These are phyloP conservation scores for Eilema sororculum DNA, from an alignment of 2,888 invertebrate genomes.

Conservation along the genomic window DNA sequence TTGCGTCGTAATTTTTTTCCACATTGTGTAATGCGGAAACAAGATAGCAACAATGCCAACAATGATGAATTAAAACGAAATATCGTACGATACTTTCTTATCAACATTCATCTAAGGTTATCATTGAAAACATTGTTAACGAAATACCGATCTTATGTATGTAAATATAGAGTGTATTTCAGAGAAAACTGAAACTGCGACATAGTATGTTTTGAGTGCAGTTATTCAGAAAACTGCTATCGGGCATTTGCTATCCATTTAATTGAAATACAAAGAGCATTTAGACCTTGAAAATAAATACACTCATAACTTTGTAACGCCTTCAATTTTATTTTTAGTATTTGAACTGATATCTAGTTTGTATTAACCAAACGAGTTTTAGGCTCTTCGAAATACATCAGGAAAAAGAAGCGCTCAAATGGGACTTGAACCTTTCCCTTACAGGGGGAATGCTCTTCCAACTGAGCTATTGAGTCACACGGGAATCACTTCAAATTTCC, in stretches of 20 bases:
- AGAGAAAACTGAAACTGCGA: background rate
- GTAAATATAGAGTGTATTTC: constrained; percentile 11
- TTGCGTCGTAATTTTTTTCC: background rate
- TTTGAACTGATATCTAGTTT: too few species aligned
- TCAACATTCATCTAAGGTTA: constrained; percentile 38
- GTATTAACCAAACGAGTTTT: too few species aligned
- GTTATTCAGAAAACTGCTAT: constrained; percentile 27
- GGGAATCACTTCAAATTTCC: too few species aligned
- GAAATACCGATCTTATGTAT: constrained; percentile 5
- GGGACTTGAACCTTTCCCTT: too few species aligned
- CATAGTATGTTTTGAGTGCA: background rate
- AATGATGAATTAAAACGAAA: constrained; percentile 36
- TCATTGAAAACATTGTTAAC: constrained; percentile 13
- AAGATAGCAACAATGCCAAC: constrained; percentile 8
- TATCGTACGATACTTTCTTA: constrained; percentile 43
- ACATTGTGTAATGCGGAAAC: background rate
- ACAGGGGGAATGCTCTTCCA: too few species aligned
- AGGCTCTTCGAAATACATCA: too few species aligned
- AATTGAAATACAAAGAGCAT: constrained; percentile 10
- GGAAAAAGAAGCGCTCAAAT: too few species aligned
- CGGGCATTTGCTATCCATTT: constrained; percentile 25
- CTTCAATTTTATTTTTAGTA: too few species aligned
- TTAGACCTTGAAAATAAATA: background rate
- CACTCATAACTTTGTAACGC: background rate
- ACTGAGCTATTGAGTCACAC: too few species aligned